Evolutionary conservation across 2,797 vertebrate genomes (phyloP).

Genomic region (Gymnoscopelus microlampas): DNA sequence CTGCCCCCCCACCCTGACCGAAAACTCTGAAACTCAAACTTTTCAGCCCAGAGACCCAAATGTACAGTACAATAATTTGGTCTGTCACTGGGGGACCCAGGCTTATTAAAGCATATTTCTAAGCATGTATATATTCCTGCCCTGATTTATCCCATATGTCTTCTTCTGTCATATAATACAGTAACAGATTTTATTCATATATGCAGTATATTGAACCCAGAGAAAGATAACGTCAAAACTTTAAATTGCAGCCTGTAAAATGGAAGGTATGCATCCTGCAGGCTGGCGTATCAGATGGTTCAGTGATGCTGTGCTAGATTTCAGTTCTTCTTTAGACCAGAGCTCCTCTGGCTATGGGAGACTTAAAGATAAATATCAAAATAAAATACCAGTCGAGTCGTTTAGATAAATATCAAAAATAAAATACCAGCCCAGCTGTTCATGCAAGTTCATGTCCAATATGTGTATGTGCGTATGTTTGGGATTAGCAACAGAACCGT

Average conservation of each 20-base stretch:
- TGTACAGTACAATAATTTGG: no score
- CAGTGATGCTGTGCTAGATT: conserved; percentile 32
- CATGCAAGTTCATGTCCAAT: conserved; percentile 26
- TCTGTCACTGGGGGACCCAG: no score
- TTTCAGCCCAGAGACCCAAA: no score
- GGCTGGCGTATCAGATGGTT: conserved; percentile 37
- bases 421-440: conserved; percentile 29
- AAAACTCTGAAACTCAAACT: no score
- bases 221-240: conserved; percentile 15
- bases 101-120: no score
- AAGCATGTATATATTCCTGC: conserved; percentile 21
- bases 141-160: conserved; percentile 37
- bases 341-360: conserved; percentile 36
- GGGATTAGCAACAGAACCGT: conserved; percentile 25
- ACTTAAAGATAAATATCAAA: conserved; percentile 48
- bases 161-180: conserved; percentile 24
- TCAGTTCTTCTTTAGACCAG: conserved; percentile 22
- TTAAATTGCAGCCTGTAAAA: conserved; percentile 12
- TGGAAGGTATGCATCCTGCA: conserved; percentile 15
- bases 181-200: conserved; percentile 17
- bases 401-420: conserved; percentile 48
- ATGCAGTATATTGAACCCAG: conserved; percentile 5
- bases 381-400: neutral
- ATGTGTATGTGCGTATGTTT: conserved; percentile 30
- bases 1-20: no score